A percentile compares a stretch with the other conserved stretches of the same genome.
Evolutionary conservation across 2,113 vertebrate species (phyloP).

Genomic region (Nansenia antarctica): DNA sequence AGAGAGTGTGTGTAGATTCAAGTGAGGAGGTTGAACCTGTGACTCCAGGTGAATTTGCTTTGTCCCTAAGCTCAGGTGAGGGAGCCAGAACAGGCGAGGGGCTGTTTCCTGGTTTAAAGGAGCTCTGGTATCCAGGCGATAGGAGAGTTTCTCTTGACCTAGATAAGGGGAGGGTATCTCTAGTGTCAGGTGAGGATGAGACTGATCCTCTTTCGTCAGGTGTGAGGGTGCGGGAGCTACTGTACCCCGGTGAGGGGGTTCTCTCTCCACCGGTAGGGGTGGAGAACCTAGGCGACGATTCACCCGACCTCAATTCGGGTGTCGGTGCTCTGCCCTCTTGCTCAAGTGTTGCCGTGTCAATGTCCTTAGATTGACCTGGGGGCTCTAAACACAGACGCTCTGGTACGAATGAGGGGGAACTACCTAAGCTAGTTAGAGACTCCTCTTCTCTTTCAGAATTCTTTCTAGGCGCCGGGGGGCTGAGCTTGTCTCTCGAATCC

Average conservation of each 20-base stretch:
- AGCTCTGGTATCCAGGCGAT: conserved; percentile 40
- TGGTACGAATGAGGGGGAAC: not conserved
- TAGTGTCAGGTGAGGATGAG: conserved; percentile 44
- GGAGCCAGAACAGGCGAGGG: conserved; percentile 41
- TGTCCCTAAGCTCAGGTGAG: conserved; percentile 38
- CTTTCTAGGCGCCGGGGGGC: conserved; percentile 32
- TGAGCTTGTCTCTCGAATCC: conserved; percentile 63
- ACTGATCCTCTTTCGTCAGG: conserved; percentile 36
- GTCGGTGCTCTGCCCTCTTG: conserved; percentile 25
- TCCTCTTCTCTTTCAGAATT: conserved; percentile 18
- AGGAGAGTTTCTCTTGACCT: conserved; percentile 11
- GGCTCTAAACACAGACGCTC: conserved; percentile 22
- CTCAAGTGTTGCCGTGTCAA: conserved; percentile 34
- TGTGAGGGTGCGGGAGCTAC: conserved; percentile 22
- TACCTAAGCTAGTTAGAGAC: not conserved
- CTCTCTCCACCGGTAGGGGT: conserved; percentile 22
- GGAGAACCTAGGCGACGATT: conserved; percentile 22
- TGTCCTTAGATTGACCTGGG: conserved; percentile 22
- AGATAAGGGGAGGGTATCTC: conserved; percentile 35
- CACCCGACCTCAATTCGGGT: conserved; percentile 10
- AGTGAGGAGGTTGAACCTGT: conserved; percentile 20
- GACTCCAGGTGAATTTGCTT: not conserved
- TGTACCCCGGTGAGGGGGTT: conserved; percentile 44
- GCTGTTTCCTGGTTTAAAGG: conserved; percentile 34
- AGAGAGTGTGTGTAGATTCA: not conserved